Evolutionary conservation across 2,797 vertebrate genomes (phyloP), one percentile per base, ranked within the genome.

Genomic region (Lacerta bilineata): DNA sequence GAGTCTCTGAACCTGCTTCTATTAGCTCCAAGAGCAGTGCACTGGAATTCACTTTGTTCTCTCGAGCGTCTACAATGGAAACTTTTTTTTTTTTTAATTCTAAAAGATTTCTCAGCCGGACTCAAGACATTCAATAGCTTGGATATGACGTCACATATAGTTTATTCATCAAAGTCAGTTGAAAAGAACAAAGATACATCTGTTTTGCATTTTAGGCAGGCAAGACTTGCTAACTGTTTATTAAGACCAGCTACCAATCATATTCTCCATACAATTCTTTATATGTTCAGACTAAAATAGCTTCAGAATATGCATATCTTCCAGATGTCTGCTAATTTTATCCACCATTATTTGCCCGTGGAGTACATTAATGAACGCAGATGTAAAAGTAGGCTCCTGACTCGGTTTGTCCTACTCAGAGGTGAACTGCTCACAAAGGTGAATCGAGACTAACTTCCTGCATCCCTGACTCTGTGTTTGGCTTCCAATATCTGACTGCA

Each of bases 131-230:
- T 96, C 97, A 97, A 97, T 97, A 97, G 96, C 95, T 97, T 93
- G 96, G 95, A 95, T 96, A 96, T 97, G 97, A 97, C 96, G 96
- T 97, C 97, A 97, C 95, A 91, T 97, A 96, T 96, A 97, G 97
- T 97, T 97, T 97, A 97, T 97, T 97, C 97, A 97, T 97, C 97
- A 97, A 97, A 97, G 96, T 97, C 97, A 97, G 95, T 97, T 97
- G 96, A 96, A 97, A 97, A 97, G 97, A 97, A 97, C 97, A 97
- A 97, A 97, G 96, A 96, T 97, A 97, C 97, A 97, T 97, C 97
- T 97, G 97, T 97, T 97, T 97, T 97, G 96, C 96, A 97, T 97
- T 97, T 97, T 94, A 95, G 94, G 93, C 96, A 95, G 95, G 96
- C 96, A 97, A 96, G 96, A 96, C 95, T 96, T 96, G 95, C 94